Base-by-base conservation (phyloP, 2,888 invertebrate genomes). In the Apocheima hispidaria region DNA sequence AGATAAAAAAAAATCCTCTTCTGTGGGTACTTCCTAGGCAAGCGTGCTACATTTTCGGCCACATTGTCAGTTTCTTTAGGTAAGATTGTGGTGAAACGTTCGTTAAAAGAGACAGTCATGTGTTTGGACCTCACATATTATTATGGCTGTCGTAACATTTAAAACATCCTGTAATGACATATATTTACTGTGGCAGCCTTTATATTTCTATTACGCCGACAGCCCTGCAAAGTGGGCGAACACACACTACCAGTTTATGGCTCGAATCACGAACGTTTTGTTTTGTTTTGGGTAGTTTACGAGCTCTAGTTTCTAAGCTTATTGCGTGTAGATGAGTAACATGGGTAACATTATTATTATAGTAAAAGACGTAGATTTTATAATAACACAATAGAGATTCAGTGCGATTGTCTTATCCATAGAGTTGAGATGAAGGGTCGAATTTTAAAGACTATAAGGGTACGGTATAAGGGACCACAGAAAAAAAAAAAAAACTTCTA, bases 211-310 rank as follows among this genome's bases (percentile, higher is more conserved):
- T 51, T 40, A 51, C 51, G 28, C 16, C 23, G 23, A 9, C 38
- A 26, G 38, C 26, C 50, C 38, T 51, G 51, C 20, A 28, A 51
- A 51, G 38, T 51, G 51, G 28, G 38, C 26, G 51, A 51, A 30
- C 51, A 51, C 26, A 51, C n/a, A 51, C 40, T 38, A 38, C 50
- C 50, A 50, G 50, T 50, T 50, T 50, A 50, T 50, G 14, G 50
- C 20, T 38, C 26, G 50, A 40, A 51, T 51, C 51, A 51, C 51
- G 51, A 51, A 51, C 51, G 20, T 51, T 51, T 26, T 51, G 51
- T 51, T 51, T 51, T 51, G 51, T 51, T 40, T 40, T 10, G 38
- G 16, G 2, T 20, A 51, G 26, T 51, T 51, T 51, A 51, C 51
- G 49, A 49, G 49, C 35, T 23, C 35, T 18, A 51, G 40, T 40